Evolutionary conservation across 2,888 invertebrate species (phyloP).

Genomic region (Perizoma flavofasciatum): DNA sequence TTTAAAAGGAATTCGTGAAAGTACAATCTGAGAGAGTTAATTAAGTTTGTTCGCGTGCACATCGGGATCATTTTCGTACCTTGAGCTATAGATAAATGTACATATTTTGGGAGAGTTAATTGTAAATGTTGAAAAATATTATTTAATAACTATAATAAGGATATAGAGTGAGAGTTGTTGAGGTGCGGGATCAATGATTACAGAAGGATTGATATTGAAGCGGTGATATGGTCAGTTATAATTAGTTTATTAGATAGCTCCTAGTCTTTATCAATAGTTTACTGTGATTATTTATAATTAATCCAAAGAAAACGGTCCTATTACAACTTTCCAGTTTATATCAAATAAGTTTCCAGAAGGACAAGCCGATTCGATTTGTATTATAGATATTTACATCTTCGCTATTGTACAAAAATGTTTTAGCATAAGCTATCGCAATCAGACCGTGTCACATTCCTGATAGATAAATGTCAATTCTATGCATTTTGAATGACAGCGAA

Average conservation of each 20-base stretch:
- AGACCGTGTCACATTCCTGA: too few relatives aligned
- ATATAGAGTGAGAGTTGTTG: slow-evolving; percentile 6
- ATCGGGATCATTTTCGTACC: slow-evolving; percentile 8
- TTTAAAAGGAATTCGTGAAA: slow-evolving; percentile 8
- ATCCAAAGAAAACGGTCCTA: slow-evolving; percentile 28
- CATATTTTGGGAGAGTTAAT: slow-evolving; percentile 16
- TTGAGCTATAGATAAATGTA: slow-evolving; percentile 8
- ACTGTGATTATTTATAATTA: slow-evolving; percentile 25
- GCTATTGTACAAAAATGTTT: too few relatives aligned
- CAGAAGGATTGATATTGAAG: slow-evolving; percentile 1
- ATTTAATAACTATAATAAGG: slow-evolving; percentile 16
- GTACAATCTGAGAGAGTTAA: slow-evolving; percentile 17
- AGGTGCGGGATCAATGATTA: slow-evolving; percentile 21
- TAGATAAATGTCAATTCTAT: too few relatives aligned
- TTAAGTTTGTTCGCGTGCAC: slow-evolving; percentile 8
- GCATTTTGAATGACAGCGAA: too few relatives aligned
- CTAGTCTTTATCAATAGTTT: slow-evolving; percentile 21
- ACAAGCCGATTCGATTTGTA: too few relatives aligned
- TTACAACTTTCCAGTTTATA: slow-evolving; percentile 11
- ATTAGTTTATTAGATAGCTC: slow-evolving; percentile 3
- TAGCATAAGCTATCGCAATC: too few relatives aligned
- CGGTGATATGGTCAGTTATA: slow-evolving; percentile 11
- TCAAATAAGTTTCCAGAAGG: slow-evolving; percentile 2
- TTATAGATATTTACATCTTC: too few relatives aligned
- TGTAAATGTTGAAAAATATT: slow-evolving; percentile 23